Conservation (phyloP, 2,113 vertebrate genomes). For the Chamaea fasciata region DNA sequence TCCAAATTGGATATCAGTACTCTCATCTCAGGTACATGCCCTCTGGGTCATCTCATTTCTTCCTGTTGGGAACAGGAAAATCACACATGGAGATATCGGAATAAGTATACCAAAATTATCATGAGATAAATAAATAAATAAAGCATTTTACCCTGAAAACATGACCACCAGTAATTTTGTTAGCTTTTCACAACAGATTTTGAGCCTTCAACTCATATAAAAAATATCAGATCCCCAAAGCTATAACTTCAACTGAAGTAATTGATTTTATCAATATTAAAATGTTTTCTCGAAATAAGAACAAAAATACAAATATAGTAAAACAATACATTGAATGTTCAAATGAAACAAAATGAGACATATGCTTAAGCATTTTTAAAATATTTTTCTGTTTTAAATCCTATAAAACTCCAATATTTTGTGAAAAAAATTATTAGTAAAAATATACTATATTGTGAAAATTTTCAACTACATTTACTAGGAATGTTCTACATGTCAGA, state of each 20-base stretch:
- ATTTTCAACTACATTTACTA: neutral
- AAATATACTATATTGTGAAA: neutral
- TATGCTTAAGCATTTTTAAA: neutral
- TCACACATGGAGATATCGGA: neutral
- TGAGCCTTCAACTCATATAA: neutral
- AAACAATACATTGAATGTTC: neutral
- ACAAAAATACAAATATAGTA: neutral
- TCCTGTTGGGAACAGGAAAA: neutral
- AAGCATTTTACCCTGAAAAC: neutral
- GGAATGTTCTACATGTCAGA: neutral
- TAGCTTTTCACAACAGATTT: neutral
- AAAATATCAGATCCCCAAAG: neutral
- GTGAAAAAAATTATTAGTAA: neutral
- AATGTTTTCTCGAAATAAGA: neutral
- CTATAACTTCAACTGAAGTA: neutral
- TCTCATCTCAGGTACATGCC: neutral
- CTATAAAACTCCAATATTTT: neutral
- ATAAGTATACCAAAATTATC: neutral
- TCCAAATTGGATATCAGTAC: neutral
- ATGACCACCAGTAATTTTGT: neutral
- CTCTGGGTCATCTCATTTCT: neutral
- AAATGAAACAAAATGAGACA: neutral
- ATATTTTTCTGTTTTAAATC: neutral
- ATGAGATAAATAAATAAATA: neutral
- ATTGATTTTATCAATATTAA: neutral